Evolutionary conservation across 2,888 invertebrate species (phyloP), one percentile per base, ranked within the genome.

Genomic region (Eupeodes latifasciatus): DNA sequence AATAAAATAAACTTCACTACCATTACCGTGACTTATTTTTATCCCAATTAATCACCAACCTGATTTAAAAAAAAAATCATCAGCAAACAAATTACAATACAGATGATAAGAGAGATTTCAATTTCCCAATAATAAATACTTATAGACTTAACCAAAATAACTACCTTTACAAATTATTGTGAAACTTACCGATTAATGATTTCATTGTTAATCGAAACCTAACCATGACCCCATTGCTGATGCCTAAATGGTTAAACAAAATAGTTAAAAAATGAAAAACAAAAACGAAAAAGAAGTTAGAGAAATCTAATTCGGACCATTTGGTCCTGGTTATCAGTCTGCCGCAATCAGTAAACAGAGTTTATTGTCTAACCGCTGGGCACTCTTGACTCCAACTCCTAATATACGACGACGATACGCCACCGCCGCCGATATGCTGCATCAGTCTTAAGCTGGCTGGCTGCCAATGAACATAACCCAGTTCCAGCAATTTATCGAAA

Each of bases 291-390:
- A 19, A 76, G 36, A 67, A 44, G 53, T 62, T 27, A 74, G 88
- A 88, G 88, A 88, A 88, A 88, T 88, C 85, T 84, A 88, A 85
- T 88, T 88, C 81, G 88, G 74, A 81, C 84, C 81, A 88, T 47
- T 88, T 81, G 77, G 81, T 88, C 78, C 85, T 81, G 81, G 72
- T 74, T 85, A 88, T 88, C 85, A 88, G 85, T 81, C 49, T 74
- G 51, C 85, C 44, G 77, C 85, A 88, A 88, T 88, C 88, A 88
- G 88, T 85, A 88, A 88, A 88, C 88, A 88, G 78, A 85, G 78
- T 85, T 88, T 88, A 88, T 88, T 88, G 88, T 81, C 81, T 88
- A 88, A 78, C 88, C 88, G 85, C 85, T 78, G 85, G 72, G 85
- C 85, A 85, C 74, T 81, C 64, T 81, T 55, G 51, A 75, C 69